Percentiles rank a stretch among this genome's conserved stretches.
Evolutionary conservation across 2,113 vertebrate genomes (phyloP).

Genomic region (Gadus chalcogrammus): DNA sequence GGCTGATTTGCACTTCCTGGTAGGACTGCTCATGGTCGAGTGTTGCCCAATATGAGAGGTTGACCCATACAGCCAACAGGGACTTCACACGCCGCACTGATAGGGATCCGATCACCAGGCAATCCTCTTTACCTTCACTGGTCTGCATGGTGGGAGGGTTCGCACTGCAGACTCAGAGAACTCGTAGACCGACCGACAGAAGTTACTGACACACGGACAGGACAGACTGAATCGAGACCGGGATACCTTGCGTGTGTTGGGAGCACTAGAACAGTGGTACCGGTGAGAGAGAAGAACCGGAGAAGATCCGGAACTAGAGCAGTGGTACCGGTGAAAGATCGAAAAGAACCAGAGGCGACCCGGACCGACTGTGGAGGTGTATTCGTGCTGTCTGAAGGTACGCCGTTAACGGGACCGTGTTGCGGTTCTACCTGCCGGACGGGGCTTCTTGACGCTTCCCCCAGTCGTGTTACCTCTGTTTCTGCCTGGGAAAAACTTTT

Average conservation of each 20-base stretch:
- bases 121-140: not conserved
- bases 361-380: not conserved
- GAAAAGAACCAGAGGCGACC: not conserved
- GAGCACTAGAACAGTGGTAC: not conserved
- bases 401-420: not conserved
- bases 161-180: not conserved
- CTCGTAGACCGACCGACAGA: not conserved
- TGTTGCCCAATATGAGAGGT: too few relatives aligned
- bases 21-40: too few relatives aligned
- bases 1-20: too few relatives aligned
- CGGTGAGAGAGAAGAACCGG: not conserved
- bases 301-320: not conserved
- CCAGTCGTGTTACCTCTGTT: not conserved
- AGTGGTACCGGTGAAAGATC: too few relatives aligned
- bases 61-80: too few relatives aligned
- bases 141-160: not conserved
- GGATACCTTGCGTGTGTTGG: not conserved
- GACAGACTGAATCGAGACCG: not conserved
- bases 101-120: too few relatives aligned
- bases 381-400: not conserved
- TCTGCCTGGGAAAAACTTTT: not conserved
- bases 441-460: too few relatives aligned
- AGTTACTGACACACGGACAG: not conserved
- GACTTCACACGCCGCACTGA: too few relatives aligned
- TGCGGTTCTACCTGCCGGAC: too few relatives aligned